These are phyloP conservation scores for Archips xylosteana DNA, from an alignment of 2,888 invertebrate species.

Conservation along the genomic window DNA sequence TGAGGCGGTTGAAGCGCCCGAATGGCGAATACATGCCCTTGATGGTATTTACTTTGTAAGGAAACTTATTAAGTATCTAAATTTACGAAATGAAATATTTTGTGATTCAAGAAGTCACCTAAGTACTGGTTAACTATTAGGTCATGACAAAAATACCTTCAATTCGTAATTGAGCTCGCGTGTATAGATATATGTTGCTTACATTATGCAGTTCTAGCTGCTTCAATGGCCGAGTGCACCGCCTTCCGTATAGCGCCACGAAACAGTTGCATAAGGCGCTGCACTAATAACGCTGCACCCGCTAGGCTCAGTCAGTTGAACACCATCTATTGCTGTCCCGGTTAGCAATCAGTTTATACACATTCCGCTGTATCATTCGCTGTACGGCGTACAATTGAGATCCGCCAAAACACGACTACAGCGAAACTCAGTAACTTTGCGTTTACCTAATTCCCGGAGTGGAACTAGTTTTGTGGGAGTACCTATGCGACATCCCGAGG, in stretches of 20 bases:
- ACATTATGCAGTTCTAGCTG: constrained; percentile 60
- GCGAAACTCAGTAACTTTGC: constrained; percentile 11
- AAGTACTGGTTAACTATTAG: constrained; percentile 7
- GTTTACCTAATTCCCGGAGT: constrained; percentile 55
- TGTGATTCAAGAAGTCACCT: neutral
- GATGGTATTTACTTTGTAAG: too few species aligned
- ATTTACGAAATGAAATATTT: neutral
- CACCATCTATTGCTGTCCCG: constrained; percentile 51
- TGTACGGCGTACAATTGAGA: neutral
- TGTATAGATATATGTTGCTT: constrained; percentile 59
- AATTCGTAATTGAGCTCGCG: constrained; percentile 43
- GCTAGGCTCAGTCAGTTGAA: constrained; percentile 21
- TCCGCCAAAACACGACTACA: constrained; percentile 10
- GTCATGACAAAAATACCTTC: constrained; percentile 37
- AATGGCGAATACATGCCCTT: too few species aligned
- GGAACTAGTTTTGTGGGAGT: constrained; percentile 76
- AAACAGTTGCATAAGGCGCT: constrained; percentile 70
- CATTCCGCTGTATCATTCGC: neutral
- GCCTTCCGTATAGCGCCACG: constrained; percentile 79
- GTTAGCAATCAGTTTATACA: neutral
- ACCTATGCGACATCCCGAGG: constrained; percentile 65
- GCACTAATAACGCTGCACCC: constrained; percentile 46
- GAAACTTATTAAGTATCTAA: neutral
- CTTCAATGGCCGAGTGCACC: constrained; percentile 80
- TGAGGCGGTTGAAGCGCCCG: too few species aligned